phyloP scores from a whole-genome alignment of 2,113 vertebrate genomes.

The Hydrochoerus hydrochaeris region DNA sequence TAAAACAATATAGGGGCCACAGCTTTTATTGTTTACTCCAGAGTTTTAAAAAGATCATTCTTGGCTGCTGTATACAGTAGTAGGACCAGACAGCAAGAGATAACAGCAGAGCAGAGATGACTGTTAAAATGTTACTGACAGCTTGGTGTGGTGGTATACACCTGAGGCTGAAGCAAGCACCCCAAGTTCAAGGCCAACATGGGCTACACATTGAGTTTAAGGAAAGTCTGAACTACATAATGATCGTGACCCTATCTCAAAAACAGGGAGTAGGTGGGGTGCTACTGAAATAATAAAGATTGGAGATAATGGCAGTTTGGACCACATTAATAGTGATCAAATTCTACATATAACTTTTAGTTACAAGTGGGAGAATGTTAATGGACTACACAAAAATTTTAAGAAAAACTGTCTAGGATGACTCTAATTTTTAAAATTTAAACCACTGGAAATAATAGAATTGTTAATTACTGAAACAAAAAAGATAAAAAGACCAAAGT shows the following conservation, averaged over 20 bases:
- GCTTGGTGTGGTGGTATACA: background rate
- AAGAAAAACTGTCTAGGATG: background rate
- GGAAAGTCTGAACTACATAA: background rate
- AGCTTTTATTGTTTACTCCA: background rate
- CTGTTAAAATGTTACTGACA: background rate
- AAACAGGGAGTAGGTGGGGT: background rate
- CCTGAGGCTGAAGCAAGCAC: background rate
- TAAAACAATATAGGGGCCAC: background rate
- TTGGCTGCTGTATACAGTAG: background rate
- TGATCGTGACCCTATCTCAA: background rate
- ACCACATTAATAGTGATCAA: background rate
- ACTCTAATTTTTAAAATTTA: background rate
- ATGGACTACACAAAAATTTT: background rate
- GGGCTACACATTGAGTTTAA: background rate
- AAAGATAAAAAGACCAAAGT: background rate
- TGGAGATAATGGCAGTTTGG: background rate
- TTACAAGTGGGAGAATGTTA: background rate
- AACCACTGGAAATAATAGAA: slow-evolving; percentile 12
- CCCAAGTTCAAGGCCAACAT: background rate
- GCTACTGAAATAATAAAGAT: slow-evolving; percentile 25
- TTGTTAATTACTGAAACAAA: background rate
- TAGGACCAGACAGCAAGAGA: slow-evolving; percentile 8
- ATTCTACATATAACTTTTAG: slow-evolving; percentile 8
- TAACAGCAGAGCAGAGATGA: background rate
- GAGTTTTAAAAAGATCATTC: slow-evolving; percentile 40